These are phyloP conservation scores for Chrysemys picta DNA, from an alignment of 2,113 vertebrate species.

Conservation along the genomic window DNA sequence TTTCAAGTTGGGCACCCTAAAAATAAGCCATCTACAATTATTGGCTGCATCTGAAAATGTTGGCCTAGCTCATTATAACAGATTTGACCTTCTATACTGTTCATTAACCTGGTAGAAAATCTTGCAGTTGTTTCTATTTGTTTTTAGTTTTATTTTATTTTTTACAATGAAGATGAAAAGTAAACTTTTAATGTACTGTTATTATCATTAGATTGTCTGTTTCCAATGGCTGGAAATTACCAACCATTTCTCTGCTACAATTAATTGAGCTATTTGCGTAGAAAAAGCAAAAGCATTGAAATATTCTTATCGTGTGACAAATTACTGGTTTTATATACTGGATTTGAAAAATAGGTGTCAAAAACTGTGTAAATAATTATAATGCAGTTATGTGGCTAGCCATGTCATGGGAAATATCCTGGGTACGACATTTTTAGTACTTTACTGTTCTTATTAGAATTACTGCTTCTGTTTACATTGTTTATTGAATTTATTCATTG, in stretches of 20 bases:
- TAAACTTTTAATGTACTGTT: not conserved
- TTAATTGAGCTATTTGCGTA: not conserved
- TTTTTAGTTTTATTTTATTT: not conserved
- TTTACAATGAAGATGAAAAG: not conserved
- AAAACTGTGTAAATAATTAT: rapidly evolving
- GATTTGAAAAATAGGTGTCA: not conserved
- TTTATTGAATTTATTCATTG: not conserved
- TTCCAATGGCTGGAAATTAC: not conserved
- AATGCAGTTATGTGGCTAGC: rapidly evolving
- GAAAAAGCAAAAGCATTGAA: not conserved
- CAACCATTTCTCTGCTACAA: not conserved
- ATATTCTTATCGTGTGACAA: not conserved
- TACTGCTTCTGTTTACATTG: not conserved
- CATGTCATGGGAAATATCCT: not conserved
- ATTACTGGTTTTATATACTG: not conserved
- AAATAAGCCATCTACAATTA: not conserved
- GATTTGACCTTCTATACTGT: not conserved
- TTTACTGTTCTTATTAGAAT: not conserved
- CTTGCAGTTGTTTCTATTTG: not conserved
- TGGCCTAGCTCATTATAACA: not conserved
- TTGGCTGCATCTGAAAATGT: not conserved
- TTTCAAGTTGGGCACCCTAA: not conserved
- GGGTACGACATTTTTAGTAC: not conserved
- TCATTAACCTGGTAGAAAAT: rapidly evolving
- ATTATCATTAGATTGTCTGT: not conserved